These are phyloP conservation scores for Agapostemon virescens DNA, from an alignment of 2,888 invertebrate genomes.

Conservation along the genomic window DNA sequence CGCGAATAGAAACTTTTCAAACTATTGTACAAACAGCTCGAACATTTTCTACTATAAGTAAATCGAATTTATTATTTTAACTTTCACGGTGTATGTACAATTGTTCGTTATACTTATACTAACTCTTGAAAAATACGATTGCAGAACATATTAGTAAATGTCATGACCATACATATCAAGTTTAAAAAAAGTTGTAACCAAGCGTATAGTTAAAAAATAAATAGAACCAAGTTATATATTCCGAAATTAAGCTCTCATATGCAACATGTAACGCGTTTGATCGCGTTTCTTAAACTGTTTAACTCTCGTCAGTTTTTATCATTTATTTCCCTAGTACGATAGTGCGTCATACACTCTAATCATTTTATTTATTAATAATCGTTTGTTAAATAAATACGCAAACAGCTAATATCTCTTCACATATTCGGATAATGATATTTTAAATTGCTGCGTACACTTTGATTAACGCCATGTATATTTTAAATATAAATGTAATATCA, in stretches of 20 bases:
- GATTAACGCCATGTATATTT: neutral
- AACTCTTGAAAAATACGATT: slow-evolving; percentile 15
- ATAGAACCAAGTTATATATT: slow-evolving; percentile 16
- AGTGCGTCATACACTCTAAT: neutral
- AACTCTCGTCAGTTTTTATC: neutral
- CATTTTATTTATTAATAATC: slow-evolving; percentile 7
- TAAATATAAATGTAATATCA: neutral
- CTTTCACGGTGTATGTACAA: slow-evolving; percentile 28
- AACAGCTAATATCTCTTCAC: neutral
- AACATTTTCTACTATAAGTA: slow-evolving; percentile 37
- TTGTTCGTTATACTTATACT: slow-evolving; percentile 38
- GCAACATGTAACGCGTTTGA: neutral
- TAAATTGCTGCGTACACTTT: neutral
- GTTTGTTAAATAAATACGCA: neutral
- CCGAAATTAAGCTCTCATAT: slow-evolving; percentile 8
- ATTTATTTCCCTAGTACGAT: slow-evolving; percentile 2
- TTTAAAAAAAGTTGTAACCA: slow-evolving; percentile 21
- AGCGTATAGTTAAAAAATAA: slow-evolving; percentile 20
- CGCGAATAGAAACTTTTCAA: slow-evolving; percentile 19
- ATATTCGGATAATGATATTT: neutral
- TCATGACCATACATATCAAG: slow-evolving; percentile 16
- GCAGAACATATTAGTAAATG: slow-evolving; percentile 20
- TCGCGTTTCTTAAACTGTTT: neutral
- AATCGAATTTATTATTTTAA: slow-evolving; percentile 40
- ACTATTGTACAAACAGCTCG: slow-evolving; percentile 17